These are phyloP conservation scores for Sinohyriopsis cumingii DNA, from an alignment of 2,888 invertebrate genomes.

Conservation along the genomic window DNA sequence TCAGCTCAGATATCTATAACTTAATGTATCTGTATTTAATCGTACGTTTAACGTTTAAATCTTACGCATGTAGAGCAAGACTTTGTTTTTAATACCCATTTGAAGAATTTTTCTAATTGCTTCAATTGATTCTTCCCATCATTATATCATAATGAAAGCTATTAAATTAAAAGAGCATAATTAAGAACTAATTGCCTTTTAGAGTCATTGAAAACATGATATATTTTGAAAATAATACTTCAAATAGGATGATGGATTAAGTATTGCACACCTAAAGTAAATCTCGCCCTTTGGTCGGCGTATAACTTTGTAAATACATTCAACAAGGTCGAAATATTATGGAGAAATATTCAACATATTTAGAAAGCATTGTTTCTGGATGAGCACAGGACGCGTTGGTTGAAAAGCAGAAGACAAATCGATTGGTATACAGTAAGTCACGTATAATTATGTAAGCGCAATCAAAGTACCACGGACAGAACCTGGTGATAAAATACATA, in stretches of 20 bases:
- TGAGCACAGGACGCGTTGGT: conserved; percentile 58
- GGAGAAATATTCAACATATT: conserved; percentile 65
- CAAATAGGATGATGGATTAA: background rate
- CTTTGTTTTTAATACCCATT: background rate
- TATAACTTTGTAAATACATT: background rate
- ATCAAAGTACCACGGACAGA: background rate
- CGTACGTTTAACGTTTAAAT: too few relatives aligned
- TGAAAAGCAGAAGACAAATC: conserved; percentile 64
- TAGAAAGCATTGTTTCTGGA: conserved; percentile 58
- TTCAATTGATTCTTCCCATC: too few relatives aligned
- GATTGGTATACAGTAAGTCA: conserved; percentile 60
- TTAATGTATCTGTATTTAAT: too few relatives aligned
- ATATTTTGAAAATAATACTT: too few relatives aligned
- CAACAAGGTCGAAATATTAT: conserved; percentile 37
- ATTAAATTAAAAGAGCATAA: background rate
- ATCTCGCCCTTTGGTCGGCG: background rate
- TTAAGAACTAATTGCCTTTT: conserved; percentile 1
- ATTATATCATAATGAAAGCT: too few relatives aligned
- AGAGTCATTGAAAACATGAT: too few relatives aligned
- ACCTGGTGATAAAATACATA: background rate
- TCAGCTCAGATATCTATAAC: too few relatives aligned
- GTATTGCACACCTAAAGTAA: background rate
- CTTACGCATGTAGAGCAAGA: too few relatives aligned
- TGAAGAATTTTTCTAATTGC: too few relatives aligned
- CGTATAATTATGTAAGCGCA: background rate